Evolutionary conservation across 2,113 vertebrate species (phyloP).

Genomic region (Columba janthina): DNA sequence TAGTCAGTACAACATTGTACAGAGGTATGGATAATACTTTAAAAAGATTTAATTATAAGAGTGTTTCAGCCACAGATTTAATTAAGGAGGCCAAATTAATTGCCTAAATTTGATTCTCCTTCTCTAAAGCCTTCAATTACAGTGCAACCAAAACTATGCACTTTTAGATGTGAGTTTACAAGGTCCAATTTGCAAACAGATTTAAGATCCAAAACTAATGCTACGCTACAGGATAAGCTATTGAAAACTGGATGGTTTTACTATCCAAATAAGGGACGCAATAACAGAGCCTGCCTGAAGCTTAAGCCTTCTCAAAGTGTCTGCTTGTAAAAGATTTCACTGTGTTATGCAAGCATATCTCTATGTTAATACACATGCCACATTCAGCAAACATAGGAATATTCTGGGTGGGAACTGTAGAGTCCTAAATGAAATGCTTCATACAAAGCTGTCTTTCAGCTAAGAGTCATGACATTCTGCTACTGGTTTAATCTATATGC

Average conservation of each 20-base stretch:
- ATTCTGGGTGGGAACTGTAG: not conserved
- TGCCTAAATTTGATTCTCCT: constrained; percentile 13
- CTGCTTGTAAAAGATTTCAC: not conserved
- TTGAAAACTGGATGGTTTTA: not conserved
- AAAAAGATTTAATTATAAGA: constrained; percentile 35
- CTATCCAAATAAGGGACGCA: not conserved
- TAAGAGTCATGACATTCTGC: not conserved
- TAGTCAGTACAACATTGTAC: not conserved
- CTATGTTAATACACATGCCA: not conserved
- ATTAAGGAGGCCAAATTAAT: constrained; percentile 58
- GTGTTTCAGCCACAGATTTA: constrained; percentile 47
- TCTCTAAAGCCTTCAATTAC: constrained; percentile 5
- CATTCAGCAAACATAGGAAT: not conserved
- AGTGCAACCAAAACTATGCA: not conserved
- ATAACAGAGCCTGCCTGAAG: not conserved
- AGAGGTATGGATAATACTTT: constrained; percentile 31
- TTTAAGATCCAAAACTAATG: not conserved
- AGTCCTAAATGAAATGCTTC: not conserved
- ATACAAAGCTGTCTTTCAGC: constrained; percentile 41
- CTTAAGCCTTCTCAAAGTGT: not conserved
- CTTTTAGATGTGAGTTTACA: not conserved
- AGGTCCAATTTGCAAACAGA: not conserved
- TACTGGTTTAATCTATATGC: constrained; percentile 26
- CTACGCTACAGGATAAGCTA: not conserved
- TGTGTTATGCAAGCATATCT: not conserved